Base-by-base conservation (phyloP, 2,797 vertebrate genomes). In the Potorous gilbertii region DNA sequence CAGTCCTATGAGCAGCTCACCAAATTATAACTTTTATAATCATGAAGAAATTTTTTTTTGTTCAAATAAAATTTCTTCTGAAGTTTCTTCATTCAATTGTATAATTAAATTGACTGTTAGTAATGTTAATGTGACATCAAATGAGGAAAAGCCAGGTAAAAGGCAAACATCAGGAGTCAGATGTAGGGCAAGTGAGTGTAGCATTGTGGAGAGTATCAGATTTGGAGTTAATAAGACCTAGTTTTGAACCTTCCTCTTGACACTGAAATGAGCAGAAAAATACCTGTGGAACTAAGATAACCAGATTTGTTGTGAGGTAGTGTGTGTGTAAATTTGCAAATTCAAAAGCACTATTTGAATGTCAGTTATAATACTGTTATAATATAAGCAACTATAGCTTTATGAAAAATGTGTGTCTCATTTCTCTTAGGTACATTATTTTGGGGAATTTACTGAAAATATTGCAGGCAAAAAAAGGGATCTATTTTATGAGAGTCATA, bases 21-120 rank as follows among this genome's bases (percentile, higher is more conserved):
- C 40, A 27, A 87, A 18, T 50, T 28, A 87, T 1, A 87, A 46
- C 9, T 87, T 28, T 87, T 87, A 9, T 11, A 81, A 46, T 81
- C 8, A 87, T 21, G 9, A 27, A 87, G 40, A 27, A 1, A 24
- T 66, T 81, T 24, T 40, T 5, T 40, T 95, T 97, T 94, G 94
- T 89, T 97, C 97, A 96, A 95, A 92, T 96, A 96, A 96, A 96
- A 97, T 55, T 87, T 96, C 59, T 95, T 95, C 94, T 96, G 93
- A 95, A 95, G 94, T 93, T 16, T 52, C 31, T 96, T 90, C 27
- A 91, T 89, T 96, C 94, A 94, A 90, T 96, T 94, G 94, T 91
- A 96, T 97, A 95, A 95, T 96, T 96, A 96, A 97, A 95, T 93
- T 96, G 97, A 91, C 93, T 93, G 91, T 94, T 92, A 95, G 59